Conservation (phyloP, 2,113 vertebrate species). For the Sinosuthora webbiana region DNA sequence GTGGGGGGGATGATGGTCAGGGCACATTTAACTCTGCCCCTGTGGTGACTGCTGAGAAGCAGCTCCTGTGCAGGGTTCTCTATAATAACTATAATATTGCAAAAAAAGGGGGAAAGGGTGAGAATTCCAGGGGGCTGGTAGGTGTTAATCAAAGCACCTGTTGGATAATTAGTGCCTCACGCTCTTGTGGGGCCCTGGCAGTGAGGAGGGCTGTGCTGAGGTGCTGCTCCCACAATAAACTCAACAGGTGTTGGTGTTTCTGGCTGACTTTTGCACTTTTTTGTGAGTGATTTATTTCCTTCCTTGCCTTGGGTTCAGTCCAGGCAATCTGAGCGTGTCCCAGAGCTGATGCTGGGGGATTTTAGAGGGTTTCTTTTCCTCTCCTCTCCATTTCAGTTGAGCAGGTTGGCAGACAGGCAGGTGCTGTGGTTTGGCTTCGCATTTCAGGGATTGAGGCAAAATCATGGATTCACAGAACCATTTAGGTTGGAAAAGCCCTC, state of each 20-base stretch:
- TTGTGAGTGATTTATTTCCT: neutral
- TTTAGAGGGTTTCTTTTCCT: neutral
- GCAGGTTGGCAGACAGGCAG: neutral
- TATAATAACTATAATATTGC: rapidly evolving
- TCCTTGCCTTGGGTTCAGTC: neutral
- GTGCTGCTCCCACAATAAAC: neutral
- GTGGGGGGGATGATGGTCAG: neutral
- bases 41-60: neutral
- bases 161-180: neutral
- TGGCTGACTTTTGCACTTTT: neutral
- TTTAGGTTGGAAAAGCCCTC: neutral
- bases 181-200: neutral
- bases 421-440: neutral
- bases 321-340: neutral
- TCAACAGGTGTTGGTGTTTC: neutral
- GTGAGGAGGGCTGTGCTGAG: neutral
- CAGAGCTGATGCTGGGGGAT: rapidly evolving
- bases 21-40: neutral
- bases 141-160: neutral
- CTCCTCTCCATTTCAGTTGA: too few relatives aligned
- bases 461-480: neutral
- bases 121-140: neutral
- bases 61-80: neutral
- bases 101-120: neutral
- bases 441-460: neutral